A percentile compares a stretch with the other conserved stretches of the same genome.
phyloP scores from a whole-genome alignment of 2,797 vertebrate species.

The Alexandromys oeconomus region DNA sequence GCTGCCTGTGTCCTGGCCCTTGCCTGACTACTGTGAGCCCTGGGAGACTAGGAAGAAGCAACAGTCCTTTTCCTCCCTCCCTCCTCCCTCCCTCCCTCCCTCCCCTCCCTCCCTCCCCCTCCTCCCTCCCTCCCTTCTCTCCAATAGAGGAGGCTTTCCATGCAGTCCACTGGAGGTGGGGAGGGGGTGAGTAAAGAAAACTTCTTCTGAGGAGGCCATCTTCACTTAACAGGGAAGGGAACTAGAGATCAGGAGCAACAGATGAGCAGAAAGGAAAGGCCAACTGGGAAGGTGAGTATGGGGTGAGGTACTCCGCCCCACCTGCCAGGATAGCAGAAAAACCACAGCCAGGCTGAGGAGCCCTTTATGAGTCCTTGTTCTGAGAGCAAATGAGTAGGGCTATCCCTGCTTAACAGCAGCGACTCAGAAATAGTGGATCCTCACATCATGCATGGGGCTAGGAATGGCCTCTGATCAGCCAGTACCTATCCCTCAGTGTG shows the following conservation, averaged over 20 bases:
- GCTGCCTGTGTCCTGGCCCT: constrained; percentile 51
- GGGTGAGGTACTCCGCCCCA: not conserved
- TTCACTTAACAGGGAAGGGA: constrained; percentile 36
- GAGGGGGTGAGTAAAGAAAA: not conserved
- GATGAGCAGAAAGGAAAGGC: constrained; percentile 40
- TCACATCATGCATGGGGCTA: not conserved
- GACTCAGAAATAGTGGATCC: not conserved
- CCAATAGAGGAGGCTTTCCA: not conserved
- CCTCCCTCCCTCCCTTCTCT: not conserved
- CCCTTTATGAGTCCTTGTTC: constrained; percentile 42
- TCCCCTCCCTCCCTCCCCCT: too few relatives aligned
- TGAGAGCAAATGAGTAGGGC: constrained; percentile 4
- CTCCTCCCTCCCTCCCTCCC: too few relatives aligned
- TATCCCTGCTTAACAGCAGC: not conserved
- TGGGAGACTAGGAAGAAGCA: constrained; percentile 35
- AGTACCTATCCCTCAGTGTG: not conserved
- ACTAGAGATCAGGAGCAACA: constrained; percentile 50
- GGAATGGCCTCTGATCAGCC: not conserved
- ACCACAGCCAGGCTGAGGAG: constrained; percentile 58
- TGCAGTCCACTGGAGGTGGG: not conserved
- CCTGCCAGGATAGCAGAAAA: constrained; percentile 22
- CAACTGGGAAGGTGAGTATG: constrained; percentile 14
- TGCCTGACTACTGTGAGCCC: constrained; percentile 36
- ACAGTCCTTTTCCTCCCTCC: not conserved
- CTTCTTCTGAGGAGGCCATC: not conserved